Conservation (phyloP, 2,113 vertebrate genomes). For the Perognathus longimembris region DNA sequence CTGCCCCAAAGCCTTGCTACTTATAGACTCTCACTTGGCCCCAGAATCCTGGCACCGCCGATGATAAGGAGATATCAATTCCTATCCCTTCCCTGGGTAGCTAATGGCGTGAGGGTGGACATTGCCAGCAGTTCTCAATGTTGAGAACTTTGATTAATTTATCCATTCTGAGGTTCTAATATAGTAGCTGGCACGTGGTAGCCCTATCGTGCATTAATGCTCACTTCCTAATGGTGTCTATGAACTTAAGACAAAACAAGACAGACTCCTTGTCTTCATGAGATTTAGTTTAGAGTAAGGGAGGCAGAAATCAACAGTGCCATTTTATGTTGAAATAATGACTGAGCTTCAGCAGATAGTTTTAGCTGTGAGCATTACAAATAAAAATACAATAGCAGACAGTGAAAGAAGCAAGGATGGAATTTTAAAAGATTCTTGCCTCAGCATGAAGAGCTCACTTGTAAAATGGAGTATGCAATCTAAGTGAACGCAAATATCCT, state of each 20-base stretch:
- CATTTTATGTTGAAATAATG: not conserved
- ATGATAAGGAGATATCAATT: not conserved
- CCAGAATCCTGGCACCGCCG: not conserved
- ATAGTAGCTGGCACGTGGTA: not conserved
- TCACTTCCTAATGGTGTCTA: not conserved
- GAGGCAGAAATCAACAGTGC: not conserved
- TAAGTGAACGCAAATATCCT: not conserved
- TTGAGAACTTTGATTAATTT: not conserved
- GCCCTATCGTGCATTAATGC: not conserved
- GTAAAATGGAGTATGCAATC: not conserved
- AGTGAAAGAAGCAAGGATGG: not conserved
- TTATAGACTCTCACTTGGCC: not conserved
- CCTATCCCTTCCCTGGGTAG: not conserved
- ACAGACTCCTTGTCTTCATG: not conserved
- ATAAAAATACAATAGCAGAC: not conserved
- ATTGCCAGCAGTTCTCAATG: not conserved
- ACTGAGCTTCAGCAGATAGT: not conserved
- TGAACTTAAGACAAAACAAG: not conserved
- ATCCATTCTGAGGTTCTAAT: not conserved
- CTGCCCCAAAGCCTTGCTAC: not conserved
- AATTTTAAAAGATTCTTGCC: not conserved
- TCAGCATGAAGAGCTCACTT: not conserved
- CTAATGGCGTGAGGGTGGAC: not conserved
- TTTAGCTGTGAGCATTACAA: not conserved
- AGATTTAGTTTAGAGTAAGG: not conserved